Evolutionary conservation across 1,140 invertebrate genomes (phyloP).

Genomic region (Nasonia vitripennis): DNA sequence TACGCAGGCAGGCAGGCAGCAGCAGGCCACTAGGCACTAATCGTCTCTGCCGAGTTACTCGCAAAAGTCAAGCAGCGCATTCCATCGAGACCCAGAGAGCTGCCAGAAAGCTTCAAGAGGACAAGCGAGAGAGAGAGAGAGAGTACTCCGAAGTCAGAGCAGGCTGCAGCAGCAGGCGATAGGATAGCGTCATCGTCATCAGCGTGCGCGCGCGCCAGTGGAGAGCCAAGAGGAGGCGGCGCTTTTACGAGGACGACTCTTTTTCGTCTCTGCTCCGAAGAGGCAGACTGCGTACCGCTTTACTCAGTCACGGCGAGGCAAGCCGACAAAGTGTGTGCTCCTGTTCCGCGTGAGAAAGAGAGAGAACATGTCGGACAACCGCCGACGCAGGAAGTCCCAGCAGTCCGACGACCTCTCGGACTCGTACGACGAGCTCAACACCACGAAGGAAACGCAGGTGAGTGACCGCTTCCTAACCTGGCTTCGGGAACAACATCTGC

Average conservation of each 20-base stretch:
- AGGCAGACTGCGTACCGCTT: background rate
- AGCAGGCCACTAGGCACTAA: background rate
- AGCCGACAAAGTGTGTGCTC: background rate
- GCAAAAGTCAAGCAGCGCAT: background rate
- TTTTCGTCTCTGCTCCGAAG: background rate
- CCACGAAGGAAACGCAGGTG: conserved; percentile 71
- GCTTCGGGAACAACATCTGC: background rate
- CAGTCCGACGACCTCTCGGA: conserved; percentile 72
- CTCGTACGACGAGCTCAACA: conserved; percentile 69
- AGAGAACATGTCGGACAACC: conserved; percentile 69
- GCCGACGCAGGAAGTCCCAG: conserved; percentile 69
- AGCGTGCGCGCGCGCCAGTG: background rate
- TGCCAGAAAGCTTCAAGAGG: background rate
- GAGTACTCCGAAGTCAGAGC: too few relatives aligned
- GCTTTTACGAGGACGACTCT: background rate
- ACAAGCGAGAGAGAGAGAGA: background rate
- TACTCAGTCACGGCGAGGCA: background rate
- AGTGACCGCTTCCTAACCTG: conserved; percentile 40
- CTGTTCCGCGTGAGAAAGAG: background rate
- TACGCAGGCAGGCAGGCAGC: background rate
- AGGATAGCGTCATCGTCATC: background rate
- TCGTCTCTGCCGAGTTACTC: background rate
- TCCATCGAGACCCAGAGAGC: background rate
- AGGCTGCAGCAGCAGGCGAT: background rate
- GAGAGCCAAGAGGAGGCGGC: background rate